These are phyloP conservation scores for Sebastes steindachneri DNA, from an alignment of 2,797 vertebrate species.

Conservation along the genomic window DNA sequence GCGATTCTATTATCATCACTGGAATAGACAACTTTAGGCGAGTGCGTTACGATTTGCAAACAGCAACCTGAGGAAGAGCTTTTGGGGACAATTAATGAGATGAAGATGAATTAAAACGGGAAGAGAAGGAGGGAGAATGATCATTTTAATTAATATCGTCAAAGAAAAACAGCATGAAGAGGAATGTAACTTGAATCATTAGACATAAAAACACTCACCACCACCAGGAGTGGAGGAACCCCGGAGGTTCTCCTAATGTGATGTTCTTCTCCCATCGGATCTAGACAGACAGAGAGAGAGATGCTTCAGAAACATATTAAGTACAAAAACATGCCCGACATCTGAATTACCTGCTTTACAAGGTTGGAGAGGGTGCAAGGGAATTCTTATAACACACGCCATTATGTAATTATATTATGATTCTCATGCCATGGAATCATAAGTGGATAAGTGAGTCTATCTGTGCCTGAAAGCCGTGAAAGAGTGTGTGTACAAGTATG, in stretches of 20 bases:
- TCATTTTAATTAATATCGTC: constrained; percentile 26
- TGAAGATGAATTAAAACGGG: constrained; percentile 15
- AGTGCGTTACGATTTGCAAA: not conserved
- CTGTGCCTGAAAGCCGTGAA: constrained; percentile 40
- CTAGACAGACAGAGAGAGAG: constrained; percentile 70
- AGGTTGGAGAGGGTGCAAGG: constrained; percentile 44
- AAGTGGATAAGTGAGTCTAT: constrained; percentile 67
- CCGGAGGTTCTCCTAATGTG: constrained; percentile 97
- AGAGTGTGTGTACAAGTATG: not conserved
- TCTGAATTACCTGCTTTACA: constrained; percentile 60
- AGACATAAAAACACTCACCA: constrained; percentile 88
- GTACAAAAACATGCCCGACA: constrained; percentile 46
- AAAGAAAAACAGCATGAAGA: constrained; percentile 21
- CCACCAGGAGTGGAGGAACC: constrained; percentile 99
- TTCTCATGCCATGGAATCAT: constrained; percentile 42
- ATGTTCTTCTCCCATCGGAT: constrained; percentile 99
- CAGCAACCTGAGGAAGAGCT: constrained; percentile 10
- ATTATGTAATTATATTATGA: constrained; percentile 65
- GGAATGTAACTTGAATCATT: constrained; percentile 10
- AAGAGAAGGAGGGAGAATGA: not conserved
- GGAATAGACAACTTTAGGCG: constrained; percentile 6
- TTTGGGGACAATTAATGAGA: constrained; percentile 30
- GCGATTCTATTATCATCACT: constrained; percentile 14
- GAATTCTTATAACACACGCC: constrained; percentile 54
- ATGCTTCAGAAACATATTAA: constrained; percentile 41